Percentiles rank a stretch among this genome's conserved stretches.
These are phyloP conservation scores for Chaetodon trifascialis DNA, from an alignment of 2,113 vertebrate genomes.

Conservation along the genomic window DNA sequence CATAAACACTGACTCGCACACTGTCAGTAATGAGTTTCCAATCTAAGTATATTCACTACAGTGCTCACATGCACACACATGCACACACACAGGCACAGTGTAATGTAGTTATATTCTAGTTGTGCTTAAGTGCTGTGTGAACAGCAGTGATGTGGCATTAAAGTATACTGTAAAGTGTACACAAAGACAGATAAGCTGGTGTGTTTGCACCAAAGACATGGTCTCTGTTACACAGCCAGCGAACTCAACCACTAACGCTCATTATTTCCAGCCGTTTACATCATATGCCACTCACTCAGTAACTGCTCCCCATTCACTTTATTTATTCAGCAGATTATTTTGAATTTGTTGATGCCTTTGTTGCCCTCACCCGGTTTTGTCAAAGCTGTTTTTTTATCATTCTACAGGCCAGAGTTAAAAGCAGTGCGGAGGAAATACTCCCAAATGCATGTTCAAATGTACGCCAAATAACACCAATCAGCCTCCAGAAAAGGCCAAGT, in stretches of 20 bases:
- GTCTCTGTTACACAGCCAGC: background rate
- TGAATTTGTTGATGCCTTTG: background rate
- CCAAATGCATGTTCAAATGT: background rate
- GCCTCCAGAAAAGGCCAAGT: background rate
- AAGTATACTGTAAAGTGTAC: slow-evolving; percentile 38
- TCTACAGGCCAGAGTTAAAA: background rate
- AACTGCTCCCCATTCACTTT: background rate
- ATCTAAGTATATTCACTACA: slow-evolving; percentile 50
- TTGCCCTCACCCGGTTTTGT: background rate
- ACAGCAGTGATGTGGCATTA: slow-evolving; percentile 71
- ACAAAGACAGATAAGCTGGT: slow-evolving; percentile 15
- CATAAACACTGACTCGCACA: slow-evolving; percentile 30
- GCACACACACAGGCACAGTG: slow-evolving; percentile 15
- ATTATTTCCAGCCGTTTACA: background rate
- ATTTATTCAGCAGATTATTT: background rate
- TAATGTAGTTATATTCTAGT: slow-evolving; percentile 39
- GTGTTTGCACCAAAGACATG: background rate
- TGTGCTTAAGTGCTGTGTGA: slow-evolving; percentile 75
- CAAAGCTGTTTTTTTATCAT: background rate
- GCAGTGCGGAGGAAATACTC: background rate
- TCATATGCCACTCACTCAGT: background rate
- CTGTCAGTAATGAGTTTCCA: slow-evolving; percentile 52
- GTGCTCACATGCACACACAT: background rate
- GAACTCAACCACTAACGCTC: background rate
- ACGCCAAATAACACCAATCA: background rate